Percentiles rank a stretch among this genome's conserved stretches.
These are phyloP conservation scores for Trachelus stipa DNA, from an alignment of 2,888 invertebrate genomes.

Conservation along the genomic window DNA sequence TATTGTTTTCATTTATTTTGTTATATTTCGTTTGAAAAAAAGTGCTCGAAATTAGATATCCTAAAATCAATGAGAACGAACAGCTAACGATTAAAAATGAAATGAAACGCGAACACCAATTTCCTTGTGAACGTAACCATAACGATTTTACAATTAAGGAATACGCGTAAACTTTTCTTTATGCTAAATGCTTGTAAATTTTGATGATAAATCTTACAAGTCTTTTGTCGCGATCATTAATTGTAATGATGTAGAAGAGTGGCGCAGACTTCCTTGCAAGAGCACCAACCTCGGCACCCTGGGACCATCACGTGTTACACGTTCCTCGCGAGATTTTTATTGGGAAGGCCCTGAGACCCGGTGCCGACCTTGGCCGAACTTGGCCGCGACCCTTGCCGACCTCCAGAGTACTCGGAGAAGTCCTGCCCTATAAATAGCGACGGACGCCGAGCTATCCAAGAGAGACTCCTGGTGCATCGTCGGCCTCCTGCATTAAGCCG, in stretches of 20 bases:
- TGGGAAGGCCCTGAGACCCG: not conserved
- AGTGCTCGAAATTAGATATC: not conserved
- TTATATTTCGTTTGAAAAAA: slow-evolving; percentile 6
- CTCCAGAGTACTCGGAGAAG: slow-evolving; percentile 3
- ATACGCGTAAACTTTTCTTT: slow-evolving; percentile 57
- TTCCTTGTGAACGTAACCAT: slow-evolving; percentile 1
- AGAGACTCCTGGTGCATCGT: slow-evolving; percentile 3
- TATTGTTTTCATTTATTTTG: slow-evolving; percentile 9
- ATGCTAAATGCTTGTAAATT: slow-evolving; percentile 51
- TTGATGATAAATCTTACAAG: not conserved
- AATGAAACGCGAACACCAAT: not conserved
- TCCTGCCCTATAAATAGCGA: not conserved
- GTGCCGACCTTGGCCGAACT: not conserved
- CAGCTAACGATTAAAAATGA: not conserved
- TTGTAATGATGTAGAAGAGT: not conserved
- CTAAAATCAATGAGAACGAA: not conserved
- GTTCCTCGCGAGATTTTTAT: not conserved
- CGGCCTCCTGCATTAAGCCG: slow-evolving; percentile 29
- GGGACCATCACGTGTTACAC: not conserved
- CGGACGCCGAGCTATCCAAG: slow-evolving; percentile 5
- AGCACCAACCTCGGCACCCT: not conserved
- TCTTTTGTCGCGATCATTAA: not conserved
- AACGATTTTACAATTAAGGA: not conserved
- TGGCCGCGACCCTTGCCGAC: not conserved
- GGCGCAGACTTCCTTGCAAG: not conserved